These are phyloP conservation scores for Rhyzopertha dominica DNA, from an alignment of 1,140 invertebrate species.

Conservation along the genomic window DNA sequence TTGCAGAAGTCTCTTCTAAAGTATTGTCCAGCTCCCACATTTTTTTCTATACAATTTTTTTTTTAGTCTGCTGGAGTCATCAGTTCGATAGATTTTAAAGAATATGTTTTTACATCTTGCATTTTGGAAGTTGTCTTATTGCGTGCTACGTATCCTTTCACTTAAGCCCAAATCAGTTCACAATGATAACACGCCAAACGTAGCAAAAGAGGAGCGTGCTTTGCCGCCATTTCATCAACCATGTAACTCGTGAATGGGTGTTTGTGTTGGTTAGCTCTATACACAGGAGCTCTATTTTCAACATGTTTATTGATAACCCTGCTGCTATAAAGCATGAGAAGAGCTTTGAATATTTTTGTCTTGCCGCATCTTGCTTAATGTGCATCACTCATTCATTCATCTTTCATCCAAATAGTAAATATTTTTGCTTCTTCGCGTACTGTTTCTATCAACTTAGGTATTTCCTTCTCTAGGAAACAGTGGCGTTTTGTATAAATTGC, in stretches of 20 bases:
- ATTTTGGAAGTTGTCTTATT: conserved; percentile 21
- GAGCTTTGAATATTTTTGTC: conserved; percentile 29
- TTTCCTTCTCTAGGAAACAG: background rate
- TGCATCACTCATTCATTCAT: too few relatives aligned
- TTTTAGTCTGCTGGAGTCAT: conserved; percentile 7
- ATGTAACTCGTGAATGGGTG: conserved; percentile 23
- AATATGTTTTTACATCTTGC: conserved; percentile 14
- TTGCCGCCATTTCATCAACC: conserved; percentile 24
- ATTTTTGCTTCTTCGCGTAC: background rate
- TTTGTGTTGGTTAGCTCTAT: conserved; percentile 20
- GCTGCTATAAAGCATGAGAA: too few relatives aligned
- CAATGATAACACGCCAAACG: conserved; percentile 29
- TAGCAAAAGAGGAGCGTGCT: conserved; percentile 24
- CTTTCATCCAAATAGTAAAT: too few relatives aligned
- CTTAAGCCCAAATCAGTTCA: conserved; percentile 23
- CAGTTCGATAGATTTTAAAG: conserved; percentile 17
- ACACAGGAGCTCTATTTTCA: conserved; percentile 24
- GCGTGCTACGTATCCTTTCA: conserved; percentile 17
- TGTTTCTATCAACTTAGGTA: conserved; percentile 3
- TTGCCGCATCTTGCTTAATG: too few relatives aligned
- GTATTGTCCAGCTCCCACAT: conserved; percentile 4
- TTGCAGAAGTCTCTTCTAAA: too few relatives aligned
- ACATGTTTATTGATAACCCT: conserved; percentile 24
- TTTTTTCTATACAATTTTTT: background rate
- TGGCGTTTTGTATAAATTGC: background rate